These are phyloP conservation scores for Echinops telfairi DNA, from an alignment of 2,113 vertebrate species.

Conservation along the genomic window DNA sequence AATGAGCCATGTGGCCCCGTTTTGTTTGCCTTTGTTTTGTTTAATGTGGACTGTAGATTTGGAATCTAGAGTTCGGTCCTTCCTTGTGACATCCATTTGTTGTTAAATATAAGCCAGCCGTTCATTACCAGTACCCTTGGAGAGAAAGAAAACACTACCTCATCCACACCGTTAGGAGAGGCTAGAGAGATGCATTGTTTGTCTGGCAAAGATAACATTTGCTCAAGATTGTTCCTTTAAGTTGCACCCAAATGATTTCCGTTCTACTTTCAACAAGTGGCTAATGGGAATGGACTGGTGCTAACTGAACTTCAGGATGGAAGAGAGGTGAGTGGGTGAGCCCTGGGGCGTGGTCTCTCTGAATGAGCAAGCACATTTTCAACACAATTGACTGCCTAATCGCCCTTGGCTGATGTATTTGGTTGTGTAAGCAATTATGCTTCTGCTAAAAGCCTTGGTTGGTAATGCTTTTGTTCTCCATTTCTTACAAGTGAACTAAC, in stretches of 20 bases:
- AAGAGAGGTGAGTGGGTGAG: background rate
- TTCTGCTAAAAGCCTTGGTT: conserved; percentile 53
- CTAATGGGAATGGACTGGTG: background rate
- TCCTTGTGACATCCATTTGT: background rate
- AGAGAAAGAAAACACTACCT: background rate
- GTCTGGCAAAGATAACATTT: background rate
- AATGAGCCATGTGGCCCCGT: background rate
- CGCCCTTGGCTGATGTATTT: conserved; percentile 61
- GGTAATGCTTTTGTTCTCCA: conserved; percentile 62
- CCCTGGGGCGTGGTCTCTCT: background rate
- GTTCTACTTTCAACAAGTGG: conserved; percentile 45
- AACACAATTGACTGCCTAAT: conserved; percentile 74
- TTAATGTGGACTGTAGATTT: background rate
- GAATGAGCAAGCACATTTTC: conserved; percentile 58
- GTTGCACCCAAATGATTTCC: background rate
- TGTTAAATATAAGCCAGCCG: background rate
- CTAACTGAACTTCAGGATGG: conserved; percentile 17
- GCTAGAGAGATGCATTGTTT: background rate
- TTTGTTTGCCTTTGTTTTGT: background rate
- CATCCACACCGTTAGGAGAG: background rate
- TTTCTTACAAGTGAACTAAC: conserved; percentile 70
- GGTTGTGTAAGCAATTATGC: conserved; percentile 78
- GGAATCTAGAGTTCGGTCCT: background rate
- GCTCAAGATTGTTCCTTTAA: background rate
- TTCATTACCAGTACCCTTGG: background rate